These are phyloP conservation scores for Pavo muticus DNA, from an alignment of 2,113 vertebrate genomes.

Conservation along the genomic window DNA sequence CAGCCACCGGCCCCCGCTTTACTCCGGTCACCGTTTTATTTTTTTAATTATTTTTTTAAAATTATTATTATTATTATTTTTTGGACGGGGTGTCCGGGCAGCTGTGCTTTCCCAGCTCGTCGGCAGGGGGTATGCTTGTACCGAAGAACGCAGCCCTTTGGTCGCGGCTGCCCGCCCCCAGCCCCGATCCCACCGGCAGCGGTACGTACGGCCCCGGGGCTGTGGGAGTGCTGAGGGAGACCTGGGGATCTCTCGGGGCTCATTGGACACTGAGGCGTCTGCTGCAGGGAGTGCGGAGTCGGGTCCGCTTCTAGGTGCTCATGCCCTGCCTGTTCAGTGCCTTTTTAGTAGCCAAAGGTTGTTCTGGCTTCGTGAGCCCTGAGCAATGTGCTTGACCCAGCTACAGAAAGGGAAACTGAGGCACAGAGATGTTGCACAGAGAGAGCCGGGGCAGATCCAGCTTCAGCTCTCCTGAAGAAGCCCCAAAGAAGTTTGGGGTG, in stretches of 20 bases:
- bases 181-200: background rate
- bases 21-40: background rate
- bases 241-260: background rate
- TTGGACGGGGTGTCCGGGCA: background rate
- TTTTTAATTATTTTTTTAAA: background rate
- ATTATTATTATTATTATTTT: background rate
- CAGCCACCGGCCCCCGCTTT: background rate
- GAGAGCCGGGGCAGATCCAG: background rate
- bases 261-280: background rate
- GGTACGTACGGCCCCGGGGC: background rate
- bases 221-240: no score
- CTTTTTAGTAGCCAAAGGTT: background rate
- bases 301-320: background rate
- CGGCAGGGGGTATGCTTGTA: slow-evolving; percentile 66
- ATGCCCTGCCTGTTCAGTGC: background rate
- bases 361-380: background rate
- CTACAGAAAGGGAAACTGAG: background rate
- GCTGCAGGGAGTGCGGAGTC: background rate
- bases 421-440: background rate
- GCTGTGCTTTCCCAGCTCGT: slow-evolving; percentile 52
- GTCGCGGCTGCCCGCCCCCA: background rate
- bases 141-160: slow-evolving; percentile 30
- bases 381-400: background rate
- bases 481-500: background rate
- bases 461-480: background rate